Conservation (phyloP, 1,140 invertebrate genomes). For the Tetranychus cinnabarinus region DNA sequence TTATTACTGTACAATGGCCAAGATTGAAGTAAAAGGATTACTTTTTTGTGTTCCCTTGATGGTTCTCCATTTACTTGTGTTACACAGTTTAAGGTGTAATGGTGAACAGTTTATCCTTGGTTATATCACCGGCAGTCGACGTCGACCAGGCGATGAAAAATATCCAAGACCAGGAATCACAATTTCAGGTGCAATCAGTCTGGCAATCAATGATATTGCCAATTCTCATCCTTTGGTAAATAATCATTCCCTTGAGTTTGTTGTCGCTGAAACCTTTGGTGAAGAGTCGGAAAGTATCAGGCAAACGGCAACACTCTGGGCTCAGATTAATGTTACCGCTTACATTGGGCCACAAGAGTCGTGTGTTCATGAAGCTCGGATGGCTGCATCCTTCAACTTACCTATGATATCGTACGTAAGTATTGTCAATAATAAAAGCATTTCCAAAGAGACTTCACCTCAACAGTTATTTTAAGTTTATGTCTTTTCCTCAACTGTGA, state of each 20-base stretch:
- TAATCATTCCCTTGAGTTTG: slow-evolving; percentile 37
- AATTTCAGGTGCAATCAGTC: slow-evolving; percentile 56
- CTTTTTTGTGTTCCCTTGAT: no score
- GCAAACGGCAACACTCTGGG: slow-evolving; percentile 63
- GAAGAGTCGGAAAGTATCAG: slow-evolving; percentile 60
- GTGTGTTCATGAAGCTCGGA: slow-evolving; percentile 72
- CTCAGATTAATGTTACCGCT: slow-evolving; percentile 47
- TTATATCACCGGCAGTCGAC: slow-evolving; percentile 36
- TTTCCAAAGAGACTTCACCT: not conserved
- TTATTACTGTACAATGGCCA: no score
- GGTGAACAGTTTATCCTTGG: slow-evolving; percentile 14
- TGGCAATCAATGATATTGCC: slow-evolving; percentile 32
- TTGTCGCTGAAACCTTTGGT: slow-evolving; percentile 73
- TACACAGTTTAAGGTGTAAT: no score
- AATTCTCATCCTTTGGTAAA: slow-evolving; percentile 18
- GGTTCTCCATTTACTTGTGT: no score
- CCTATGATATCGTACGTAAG: slow-evolving; percentile 42
- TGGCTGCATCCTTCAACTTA: slow-evolving; percentile 84
- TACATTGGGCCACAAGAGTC: slow-evolving; percentile 88
- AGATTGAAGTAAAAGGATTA: no score
- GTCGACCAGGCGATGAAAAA: slow-evolving; percentile 41
- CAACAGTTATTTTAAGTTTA: not conserved
- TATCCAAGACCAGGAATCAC: slow-evolving; percentile 46
- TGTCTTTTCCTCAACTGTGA: no score
- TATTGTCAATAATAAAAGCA: slow-evolving; percentile 6